Evolutionary conservation across 2,888 invertebrate genomes (phyloP).

Genomic region (Melinaea marsaeus): DNA sequence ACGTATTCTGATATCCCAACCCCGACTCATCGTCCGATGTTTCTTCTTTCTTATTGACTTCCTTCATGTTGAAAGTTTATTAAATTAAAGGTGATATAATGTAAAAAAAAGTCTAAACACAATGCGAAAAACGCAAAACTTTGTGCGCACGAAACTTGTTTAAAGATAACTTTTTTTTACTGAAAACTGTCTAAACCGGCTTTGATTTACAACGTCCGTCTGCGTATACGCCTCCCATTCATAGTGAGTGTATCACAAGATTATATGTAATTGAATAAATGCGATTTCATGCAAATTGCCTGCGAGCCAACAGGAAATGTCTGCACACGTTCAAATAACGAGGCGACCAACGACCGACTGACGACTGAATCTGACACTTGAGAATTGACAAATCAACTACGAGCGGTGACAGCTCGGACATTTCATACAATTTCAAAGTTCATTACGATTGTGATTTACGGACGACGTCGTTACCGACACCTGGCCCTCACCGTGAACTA

Average conservation of each 20-base stretch:
- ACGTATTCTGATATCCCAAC: slow-evolving; percentile 83
- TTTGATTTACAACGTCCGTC: slow-evolving; percentile 50
- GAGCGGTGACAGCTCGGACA: slow-evolving; percentile 45
- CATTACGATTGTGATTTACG: slow-evolving; percentile 16
- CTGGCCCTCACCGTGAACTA: slow-evolving; percentile 55
- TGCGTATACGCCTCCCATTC: slow-evolving; percentile 50
- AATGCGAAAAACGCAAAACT: slow-evolving; percentile 35
- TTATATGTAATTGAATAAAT: slow-evolving; percentile 71
- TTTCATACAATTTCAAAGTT: slow-evolving; percentile 44
- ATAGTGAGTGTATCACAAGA: slow-evolving; percentile 51
- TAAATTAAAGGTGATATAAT: slow-evolving; percentile 50
- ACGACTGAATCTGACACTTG: slow-evolving; percentile 35
- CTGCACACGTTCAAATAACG: slow-evolving; percentile 55
- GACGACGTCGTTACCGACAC: slow-evolving; percentile 19
- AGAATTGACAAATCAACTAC: slow-evolving; percentile 25
- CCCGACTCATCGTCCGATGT: slow-evolving; percentile 80
- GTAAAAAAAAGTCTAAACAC: slow-evolving; percentile 45
- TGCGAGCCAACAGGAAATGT: slow-evolving; percentile 47
- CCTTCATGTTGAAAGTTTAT: slow-evolving; percentile 58
- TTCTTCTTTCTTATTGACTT: slow-evolving; percentile 58
- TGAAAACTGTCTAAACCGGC: slow-evolving; percentile 37
- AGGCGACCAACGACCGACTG: slow-evolving; percentile 66
- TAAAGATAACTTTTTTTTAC: slow-evolving; percentile 31
- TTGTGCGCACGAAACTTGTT: slow-evolving; percentile 28
- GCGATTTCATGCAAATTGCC: slow-evolving; percentile 68